A percentile compares a stretch with the other conserved stretches of the same genome.
phyloP scores from a whole-genome alignment of 2,797 vertebrate species.

The Takifugu rubripes region DNA sequence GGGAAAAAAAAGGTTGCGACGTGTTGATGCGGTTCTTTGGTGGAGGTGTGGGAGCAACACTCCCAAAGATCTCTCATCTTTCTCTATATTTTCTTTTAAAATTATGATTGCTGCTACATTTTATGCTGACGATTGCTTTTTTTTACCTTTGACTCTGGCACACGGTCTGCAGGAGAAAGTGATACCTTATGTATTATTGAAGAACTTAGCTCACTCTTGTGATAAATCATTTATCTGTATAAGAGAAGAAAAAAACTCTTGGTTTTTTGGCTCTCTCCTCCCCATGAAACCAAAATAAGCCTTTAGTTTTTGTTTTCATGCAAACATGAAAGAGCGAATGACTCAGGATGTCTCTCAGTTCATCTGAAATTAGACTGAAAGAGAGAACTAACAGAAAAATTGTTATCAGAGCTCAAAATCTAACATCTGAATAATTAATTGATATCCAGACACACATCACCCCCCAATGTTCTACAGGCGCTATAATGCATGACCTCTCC shows the following conservation, averaged over 20 bases:
- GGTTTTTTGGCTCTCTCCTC: background rate
- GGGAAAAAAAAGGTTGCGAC: too few species aligned
- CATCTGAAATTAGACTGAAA: too few species aligned
- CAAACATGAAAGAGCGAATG: too few species aligned
- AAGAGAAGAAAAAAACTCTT: background rate
- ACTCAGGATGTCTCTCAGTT: too few species aligned
- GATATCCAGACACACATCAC: slow-evolving; percentile 17
- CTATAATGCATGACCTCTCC: slow-evolving; percentile 40
- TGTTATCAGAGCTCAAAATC: too few species aligned
- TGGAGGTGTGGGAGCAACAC: too few species aligned
- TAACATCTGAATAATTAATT: slow-evolving; percentile 1
- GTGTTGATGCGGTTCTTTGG: too few species aligned
- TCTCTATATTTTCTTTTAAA: background rate
- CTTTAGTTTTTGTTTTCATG: slow-evolving; percentile 27
- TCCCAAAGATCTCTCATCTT: background rate
- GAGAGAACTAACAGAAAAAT: too few species aligned
- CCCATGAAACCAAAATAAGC: slow-evolving; percentile 1
- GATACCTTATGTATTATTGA: slow-evolving; percentile 1
- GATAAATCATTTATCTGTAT: background rate
- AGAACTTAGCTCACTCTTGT: slow-evolving; percentile 10
- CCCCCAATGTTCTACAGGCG: slow-evolving; percentile 20
- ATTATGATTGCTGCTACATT: background rate
- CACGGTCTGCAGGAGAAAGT: slow-evolving; percentile 7
- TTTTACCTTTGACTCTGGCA: background rate
- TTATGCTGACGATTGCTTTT: background rate